These are phyloP conservation scores for Andricus curvator DNA, from an alignment of 2,888 invertebrate genomes.

Conservation along the genomic window DNA sequence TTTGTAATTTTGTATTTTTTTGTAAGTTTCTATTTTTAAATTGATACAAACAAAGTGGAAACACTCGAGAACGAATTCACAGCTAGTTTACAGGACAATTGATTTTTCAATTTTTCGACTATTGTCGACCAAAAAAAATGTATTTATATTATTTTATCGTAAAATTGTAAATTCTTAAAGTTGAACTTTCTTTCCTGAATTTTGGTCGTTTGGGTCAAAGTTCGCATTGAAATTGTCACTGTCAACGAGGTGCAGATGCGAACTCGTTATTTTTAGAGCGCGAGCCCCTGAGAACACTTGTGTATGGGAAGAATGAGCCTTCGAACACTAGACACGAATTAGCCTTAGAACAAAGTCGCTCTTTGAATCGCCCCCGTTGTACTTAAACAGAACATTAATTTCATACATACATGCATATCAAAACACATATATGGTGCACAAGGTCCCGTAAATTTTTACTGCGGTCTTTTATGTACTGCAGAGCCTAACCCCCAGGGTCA, in stretches of 20 bases:
- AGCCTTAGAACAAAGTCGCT: background rate
- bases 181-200: background rate
- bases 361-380: background rate
- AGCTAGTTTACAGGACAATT: no score
- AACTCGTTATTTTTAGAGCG: constrained; percentile 27
- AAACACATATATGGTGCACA: background rate
- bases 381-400: constrained; percentile 21
- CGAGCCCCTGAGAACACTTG: constrained; percentile 23
- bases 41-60: no score
- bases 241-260: constrained; percentile 38
- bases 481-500: constrained; percentile 29
- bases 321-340: constrained; percentile 6
- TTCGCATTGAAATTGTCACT: constrained; percentile 33
- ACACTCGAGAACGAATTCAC: no score
- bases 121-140: no score
- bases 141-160: no score
- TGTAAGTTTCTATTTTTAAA: no score
- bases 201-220: constrained; percentile 22
- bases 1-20: no score
- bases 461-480: constrained; percentile 30
- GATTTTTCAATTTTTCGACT: no score
- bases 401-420: background rate
- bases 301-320: constrained; percentile 25
- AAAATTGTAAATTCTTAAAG: no score
- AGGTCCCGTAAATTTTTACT: constrained; percentile 20